phyloP scores from a whole-genome alignment of 1,140 invertebrate species.

The Penaeus japonicus region DNA sequence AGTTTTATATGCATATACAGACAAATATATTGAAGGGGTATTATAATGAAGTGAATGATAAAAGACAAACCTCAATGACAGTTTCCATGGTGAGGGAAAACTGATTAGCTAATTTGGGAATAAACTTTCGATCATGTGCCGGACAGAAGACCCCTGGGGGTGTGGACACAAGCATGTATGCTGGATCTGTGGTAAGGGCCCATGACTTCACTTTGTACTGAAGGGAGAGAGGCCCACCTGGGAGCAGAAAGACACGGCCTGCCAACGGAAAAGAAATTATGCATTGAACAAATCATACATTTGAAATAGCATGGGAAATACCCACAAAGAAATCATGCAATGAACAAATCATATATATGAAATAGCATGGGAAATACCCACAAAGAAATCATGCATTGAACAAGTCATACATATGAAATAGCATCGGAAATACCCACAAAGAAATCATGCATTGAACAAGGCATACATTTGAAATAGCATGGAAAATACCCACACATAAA shows the following conservation, averaged over 20 bases:
- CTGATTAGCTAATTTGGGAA: constrained; percentile 60
- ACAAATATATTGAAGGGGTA: neutral
- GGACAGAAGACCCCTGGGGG: constrained; percentile 59
- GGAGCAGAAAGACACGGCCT: constrained; percentile 57
- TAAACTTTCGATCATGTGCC: constrained; percentile 43
- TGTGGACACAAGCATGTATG: constrained; percentile 39
- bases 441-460: neutral
- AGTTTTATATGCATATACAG: no score
- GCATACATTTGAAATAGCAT: no score
- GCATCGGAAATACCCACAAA: no score
- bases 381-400: neutral
- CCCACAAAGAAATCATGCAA: neutral
- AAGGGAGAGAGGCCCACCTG: constrained; percentile 47
- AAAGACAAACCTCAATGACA: constrained; percentile 53
- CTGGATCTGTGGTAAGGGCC: constrained; percentile 30
- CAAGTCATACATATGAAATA: neutral
- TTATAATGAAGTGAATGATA: neutral
- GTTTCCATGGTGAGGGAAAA: constrained; percentile 61
- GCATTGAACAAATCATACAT: neutral
- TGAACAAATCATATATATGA: no score
- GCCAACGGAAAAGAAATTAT: neutral
- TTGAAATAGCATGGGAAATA: no score
- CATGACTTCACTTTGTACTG: constrained; percentile 56
- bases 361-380: no score
- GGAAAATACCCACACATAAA: no score